A percentile compares a stretch with the other conserved stretches of the same genome.
phyloP scores from a whole-genome alignment of 2,888 invertebrate genomes.

The Drosophila longiperda region DNA sequence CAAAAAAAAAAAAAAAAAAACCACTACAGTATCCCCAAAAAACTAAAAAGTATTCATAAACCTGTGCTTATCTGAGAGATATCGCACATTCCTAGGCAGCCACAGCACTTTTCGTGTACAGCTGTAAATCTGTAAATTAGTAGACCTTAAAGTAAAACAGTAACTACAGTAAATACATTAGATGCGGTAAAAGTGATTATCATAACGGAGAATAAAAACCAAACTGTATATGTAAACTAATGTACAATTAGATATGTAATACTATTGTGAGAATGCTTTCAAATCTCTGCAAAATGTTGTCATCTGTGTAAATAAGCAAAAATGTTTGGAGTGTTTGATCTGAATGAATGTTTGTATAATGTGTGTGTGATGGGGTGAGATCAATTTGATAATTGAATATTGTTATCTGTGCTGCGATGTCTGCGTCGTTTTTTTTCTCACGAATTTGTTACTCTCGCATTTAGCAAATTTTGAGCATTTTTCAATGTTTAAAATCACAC shows the following conservation, averaged over 20 bases:
- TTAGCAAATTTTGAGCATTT: conserved; percentile 24
- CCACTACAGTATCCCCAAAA: conserved; percentile 26
- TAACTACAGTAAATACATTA: conserved; percentile 48
- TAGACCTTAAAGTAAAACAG: conserved; percentile 36
- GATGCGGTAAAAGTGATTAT: conserved; percentile 42
- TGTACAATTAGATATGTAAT: conserved; percentile 69
- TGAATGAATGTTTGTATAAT: conserved; percentile 33
- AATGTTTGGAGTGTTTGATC: conserved; percentile 21
- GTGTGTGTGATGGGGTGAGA: conserved; percentile 30
- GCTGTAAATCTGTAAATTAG: conserved; percentile 64
- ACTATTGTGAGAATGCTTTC: conserved; percentile 42
- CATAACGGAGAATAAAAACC: conserved; percentile 17
- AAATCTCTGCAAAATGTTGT: conserved; percentile 19
- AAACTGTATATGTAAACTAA: conserved; percentile 57
- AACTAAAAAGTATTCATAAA: conserved; percentile 26
- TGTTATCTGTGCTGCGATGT: conserved; percentile 46
- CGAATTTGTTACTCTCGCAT: conserved; percentile 8
- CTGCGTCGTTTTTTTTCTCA: conserved; percentile 30
- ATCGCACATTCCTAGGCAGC: conserved; percentile 52
- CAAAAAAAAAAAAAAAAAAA: conserved; percentile 14
- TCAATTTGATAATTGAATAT: conserved; percentile 3
- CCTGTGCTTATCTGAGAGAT: conserved; percentile 28
- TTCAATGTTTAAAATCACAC: conserved; percentile 24
- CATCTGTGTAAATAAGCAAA: conserved; percentile 32
- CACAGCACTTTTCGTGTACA: conserved; percentile 65